Base-by-base conservation (phyloP, 1,140 invertebrate genomes). In the Conus betulinus region DNA sequence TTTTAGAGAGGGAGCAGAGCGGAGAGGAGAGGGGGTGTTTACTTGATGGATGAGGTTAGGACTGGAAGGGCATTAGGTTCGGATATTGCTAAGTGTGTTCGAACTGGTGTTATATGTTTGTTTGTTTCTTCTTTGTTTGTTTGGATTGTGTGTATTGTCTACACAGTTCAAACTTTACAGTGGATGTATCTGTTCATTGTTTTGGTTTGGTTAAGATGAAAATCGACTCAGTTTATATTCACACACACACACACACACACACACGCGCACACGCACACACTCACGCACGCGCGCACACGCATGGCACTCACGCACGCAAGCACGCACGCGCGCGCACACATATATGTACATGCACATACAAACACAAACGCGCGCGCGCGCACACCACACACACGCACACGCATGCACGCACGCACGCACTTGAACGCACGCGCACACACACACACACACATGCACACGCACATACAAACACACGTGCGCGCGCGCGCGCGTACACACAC, bases 391-490 rank as follows among this genome's bases (percentile, higher is more conserved):
- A 74, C 39, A 27, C 76, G 17, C 76, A 27, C 76, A 6, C 76
- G 27, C 25, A 6, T 27, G 39, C 39, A 51, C 76, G 27, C 76
- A 27, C 76, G 3, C 76, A 6, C 76, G 51, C 39, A 51, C n/a
- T n/a, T n/a, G n/a, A n/a, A 27, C 76, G 3, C 76, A 6, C 76
- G 51, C 39, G 6, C 76, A 79, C n/a, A 27, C 76, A 79, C 76
- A 51, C 76, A 79, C 76, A 51, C 76, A 79, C 76, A 79, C 76
- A 79, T 27, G 17, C 76, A 79, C 76, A 51, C 76, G 39, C 76
- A 51, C 76, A 79, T 27, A 51, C 76, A 79, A n/a, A 79, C 27
- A 79, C 25, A 51, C 76, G 39, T 6, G 39, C 25, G 17, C 76
- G 51, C n/a, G 17, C 76, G 6, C 71, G 6, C n/a, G 6, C 71